A percentile compares a stretch with the other conserved stretches of the same genome.
These are phyloP conservation scores for Malacoraja senta DNA, from an alignment of 2,797 vertebrate genomes.

Conservation along the genomic window DNA sequence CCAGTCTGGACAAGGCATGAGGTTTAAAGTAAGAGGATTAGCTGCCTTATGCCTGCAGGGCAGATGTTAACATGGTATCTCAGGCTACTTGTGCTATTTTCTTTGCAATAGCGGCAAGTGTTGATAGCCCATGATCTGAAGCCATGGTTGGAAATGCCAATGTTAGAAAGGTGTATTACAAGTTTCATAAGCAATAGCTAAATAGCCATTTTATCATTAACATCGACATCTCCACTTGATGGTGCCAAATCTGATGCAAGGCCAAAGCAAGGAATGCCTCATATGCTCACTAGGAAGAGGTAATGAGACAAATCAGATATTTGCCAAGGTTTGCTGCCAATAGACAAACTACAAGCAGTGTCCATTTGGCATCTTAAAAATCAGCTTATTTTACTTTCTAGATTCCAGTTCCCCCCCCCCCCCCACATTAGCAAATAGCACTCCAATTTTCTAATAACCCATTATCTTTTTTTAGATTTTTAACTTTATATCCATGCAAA, in stretches of 20 bases:
- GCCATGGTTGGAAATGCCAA: not conserved
- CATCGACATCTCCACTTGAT: not conserved
- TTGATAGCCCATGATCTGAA: not conserved
- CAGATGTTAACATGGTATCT: slow-evolving; percentile 11
- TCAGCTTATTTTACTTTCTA: not conserved
- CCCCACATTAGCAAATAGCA: not conserved
- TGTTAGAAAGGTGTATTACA: not conserved
- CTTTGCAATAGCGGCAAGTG: not conserved
- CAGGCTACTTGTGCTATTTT: not conserved
- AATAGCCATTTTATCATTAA: not conserved
- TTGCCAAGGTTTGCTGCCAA: not conserved
- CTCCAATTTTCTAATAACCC: not conserved
- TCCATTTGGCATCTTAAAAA: slow-evolving; percentile 1
- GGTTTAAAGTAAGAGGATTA: not conserved
- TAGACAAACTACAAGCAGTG: not conserved
- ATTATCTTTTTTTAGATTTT: not conserved
- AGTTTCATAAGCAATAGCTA: slow-evolving; percentile 1
- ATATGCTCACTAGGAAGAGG: slow-evolving; percentile 8
- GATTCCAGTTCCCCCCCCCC: not conserved
- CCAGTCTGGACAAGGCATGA: slow-evolving; percentile 1
- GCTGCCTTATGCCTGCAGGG: not conserved
- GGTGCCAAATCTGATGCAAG: not conserved
- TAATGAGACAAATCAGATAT: slow-evolving; percentile 22
- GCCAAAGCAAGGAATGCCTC: not conserved
- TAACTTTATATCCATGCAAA: not conserved